Evolutionary conservation across 2,888 invertebrate species (phyloP).

Genomic region (Rhimphoctona megacephalus): DNA sequence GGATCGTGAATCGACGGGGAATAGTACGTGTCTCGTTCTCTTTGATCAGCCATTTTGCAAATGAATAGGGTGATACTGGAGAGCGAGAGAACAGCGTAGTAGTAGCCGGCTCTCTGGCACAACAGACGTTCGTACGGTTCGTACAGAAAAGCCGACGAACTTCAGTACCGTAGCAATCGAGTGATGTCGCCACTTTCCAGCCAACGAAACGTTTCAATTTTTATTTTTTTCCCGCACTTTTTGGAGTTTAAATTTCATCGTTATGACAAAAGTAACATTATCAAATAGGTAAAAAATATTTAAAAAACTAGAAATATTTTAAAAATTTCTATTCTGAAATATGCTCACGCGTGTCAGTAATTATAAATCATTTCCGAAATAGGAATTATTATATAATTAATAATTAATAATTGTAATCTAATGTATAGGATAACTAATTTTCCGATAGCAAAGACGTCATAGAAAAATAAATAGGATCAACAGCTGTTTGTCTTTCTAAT

Average conservation of each 20-base stretch:
- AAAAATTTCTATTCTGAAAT: neutral
- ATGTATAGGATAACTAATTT: too few species aligned
- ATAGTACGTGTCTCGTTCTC: constrained; percentile 82
- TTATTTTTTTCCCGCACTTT: neutral
- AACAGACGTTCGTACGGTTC: neutral
- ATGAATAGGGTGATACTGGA: constrained; percentile 68
- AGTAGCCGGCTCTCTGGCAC: constrained; percentile 36
- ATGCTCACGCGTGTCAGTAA: neutral
- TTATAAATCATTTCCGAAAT: neutral
- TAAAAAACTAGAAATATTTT: neutral
- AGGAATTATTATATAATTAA: too few species aligned
- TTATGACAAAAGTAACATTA: neutral
- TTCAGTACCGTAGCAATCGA: constrained; percentile 8
- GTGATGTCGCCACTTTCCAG: constrained; percentile 23
- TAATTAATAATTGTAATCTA: too few species aligned
- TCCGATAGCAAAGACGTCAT: too few species aligned
- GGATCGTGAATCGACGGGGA: constrained; percentile 78
- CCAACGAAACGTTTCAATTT: neutral
- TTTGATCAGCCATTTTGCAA: constrained; percentile 84
- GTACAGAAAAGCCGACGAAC: constrained; percentile 5
- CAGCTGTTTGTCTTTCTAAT: too few species aligned
- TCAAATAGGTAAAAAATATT: neutral
- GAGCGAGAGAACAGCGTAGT: constrained; percentile 29
- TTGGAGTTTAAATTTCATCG: neutral
- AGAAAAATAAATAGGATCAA: too few species aligned